These are phyloP conservation scores for Rhadina sibilatrix DNA, from an alignment of 2,113 vertebrate genomes.

Conservation along the genomic window DNA sequence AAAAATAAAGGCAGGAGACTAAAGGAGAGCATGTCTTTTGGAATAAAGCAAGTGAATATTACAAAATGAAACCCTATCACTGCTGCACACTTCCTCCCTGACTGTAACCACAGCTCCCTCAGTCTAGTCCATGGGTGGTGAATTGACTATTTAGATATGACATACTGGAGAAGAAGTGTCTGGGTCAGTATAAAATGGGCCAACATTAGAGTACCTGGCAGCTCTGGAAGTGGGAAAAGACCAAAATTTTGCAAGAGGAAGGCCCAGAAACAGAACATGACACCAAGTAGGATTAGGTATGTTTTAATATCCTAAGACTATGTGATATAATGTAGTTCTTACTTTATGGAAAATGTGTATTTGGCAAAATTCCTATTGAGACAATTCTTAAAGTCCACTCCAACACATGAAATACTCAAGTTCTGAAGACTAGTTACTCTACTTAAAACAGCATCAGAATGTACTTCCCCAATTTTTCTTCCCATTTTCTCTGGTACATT, in stretches of 20 bases:
- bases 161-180: background rate
- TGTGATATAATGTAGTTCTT: background rate
- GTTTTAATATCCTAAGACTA: background rate
- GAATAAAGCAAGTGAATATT: background rate
- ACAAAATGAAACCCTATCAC: background rate
- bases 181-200: accelerated
- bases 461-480: background rate
- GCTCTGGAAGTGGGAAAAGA: background rate
- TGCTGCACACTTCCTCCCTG: background rate
- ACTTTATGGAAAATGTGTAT: background rate
- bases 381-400: background rate
- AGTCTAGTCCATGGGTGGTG: background rate
- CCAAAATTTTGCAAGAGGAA: background rate
- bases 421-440: background rate
- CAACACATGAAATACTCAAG: background rate
- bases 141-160: background rate
- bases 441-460: background rate
- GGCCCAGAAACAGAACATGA: background rate
- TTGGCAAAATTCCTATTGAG: background rate
- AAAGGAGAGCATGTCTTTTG: background rate
- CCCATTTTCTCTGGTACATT: background rate
- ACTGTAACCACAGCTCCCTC: background rate
- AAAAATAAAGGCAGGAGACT: background rate
- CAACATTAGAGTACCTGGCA: background rate
- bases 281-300: background rate